Evolutionary conservation across 2,797 vertebrate genomes (phyloP).

Genomic region (Molossus alvarezi): DNA sequence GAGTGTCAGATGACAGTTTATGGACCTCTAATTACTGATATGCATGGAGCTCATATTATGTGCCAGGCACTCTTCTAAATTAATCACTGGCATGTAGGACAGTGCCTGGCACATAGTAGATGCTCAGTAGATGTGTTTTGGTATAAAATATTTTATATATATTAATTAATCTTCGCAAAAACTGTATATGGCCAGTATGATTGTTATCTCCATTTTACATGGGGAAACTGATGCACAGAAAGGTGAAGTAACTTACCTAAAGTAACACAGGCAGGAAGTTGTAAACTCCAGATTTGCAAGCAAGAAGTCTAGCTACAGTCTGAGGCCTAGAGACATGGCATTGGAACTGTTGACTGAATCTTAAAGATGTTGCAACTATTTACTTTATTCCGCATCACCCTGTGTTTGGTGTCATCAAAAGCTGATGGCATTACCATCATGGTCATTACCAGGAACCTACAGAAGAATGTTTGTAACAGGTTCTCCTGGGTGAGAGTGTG

Average conservation of each 20-base stretch:
- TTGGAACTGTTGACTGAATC: conserved; percentile 45
- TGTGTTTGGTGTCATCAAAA: background rate
- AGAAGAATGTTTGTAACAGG: background rate
- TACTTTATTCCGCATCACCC: conserved; percentile 20
- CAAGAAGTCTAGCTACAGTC: background rate
- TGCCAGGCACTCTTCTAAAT: background rate
- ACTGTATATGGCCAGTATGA: background rate
- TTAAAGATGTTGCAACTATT: background rate
- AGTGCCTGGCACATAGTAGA: background rate
- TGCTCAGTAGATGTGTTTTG: background rate
- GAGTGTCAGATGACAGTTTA: background rate
- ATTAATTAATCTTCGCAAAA: conserved; percentile 28
- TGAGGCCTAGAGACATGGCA: background rate
- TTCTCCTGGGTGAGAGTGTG: background rate
- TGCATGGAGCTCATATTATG: background rate
- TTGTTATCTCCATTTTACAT: background rate
- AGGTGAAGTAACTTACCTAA: conserved; percentile 31
- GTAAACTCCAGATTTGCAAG: conserved; percentile 40
- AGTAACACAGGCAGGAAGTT: conserved; percentile 34
- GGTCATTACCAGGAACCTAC: background rate
- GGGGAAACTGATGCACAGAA: conserved; percentile 24
- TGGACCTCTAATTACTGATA: background rate
- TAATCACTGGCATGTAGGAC: background rate
- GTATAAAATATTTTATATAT: background rate
- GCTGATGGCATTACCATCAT: background rate